Conservation (phyloP, 2,888 invertebrate genomes). For the Meteorus cinctellus region DNA sequence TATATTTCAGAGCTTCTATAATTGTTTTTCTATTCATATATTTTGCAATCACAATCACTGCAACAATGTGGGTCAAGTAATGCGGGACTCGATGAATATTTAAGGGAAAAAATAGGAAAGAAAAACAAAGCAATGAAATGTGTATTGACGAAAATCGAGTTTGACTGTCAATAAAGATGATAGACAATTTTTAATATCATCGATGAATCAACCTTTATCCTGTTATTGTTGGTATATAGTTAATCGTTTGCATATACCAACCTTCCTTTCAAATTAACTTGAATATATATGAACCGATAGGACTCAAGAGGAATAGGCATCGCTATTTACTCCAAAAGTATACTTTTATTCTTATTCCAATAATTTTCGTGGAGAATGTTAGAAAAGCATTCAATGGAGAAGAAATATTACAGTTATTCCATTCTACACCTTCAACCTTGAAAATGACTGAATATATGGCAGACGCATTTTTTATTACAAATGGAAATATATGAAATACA, state of each 20-base stretch:
- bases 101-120: neutral
- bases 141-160: neutral
- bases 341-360: no score
- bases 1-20: no score
- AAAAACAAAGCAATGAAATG: neutral
- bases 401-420: neutral
- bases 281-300: neutral
- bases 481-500: neutral
- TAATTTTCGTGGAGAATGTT: no score
- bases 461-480: neutral
- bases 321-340: no score
- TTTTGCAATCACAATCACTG: neutral
- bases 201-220: neutral
- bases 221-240: neutral
- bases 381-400: neutral
- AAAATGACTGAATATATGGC: neutral
- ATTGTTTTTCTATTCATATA: no score
- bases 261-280: neutral
- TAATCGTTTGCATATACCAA: neutral
- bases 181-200: neutral
- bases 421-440: neutral
- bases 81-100: neutral
- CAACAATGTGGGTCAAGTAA: slow-evolving; percentile 29
- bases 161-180: neutral
- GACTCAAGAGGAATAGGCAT: no score